Base-by-base conservation (phyloP, 2,888 invertebrate species). In the Drosophila mettleri region DNA sequence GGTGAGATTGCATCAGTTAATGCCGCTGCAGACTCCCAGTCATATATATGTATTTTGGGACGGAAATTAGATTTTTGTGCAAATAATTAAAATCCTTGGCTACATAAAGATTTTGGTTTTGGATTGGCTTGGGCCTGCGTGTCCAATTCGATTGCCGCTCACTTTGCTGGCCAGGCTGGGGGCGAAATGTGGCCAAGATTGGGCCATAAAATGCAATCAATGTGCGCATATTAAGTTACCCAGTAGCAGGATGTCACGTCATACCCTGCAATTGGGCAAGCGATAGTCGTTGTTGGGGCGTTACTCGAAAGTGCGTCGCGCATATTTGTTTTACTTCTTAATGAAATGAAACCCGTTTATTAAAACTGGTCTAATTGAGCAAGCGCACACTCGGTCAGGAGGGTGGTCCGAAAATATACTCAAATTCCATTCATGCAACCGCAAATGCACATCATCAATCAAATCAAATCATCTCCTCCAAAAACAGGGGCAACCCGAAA, bases 41-140 rank as follows among this genome's bases (percentile, higher is more conserved):
- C 29, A 45, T 45, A 61, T 68, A 51, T 61, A 36, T 38, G 58
- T 66, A 49, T n/a, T 65, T 54, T 38, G 55, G 76, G 69, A 77
- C 83, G 83, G 88, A 84, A 88, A 84, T 84, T 77, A 77, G 77
- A 80, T 88, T 88, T 88, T 68, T 67, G 75, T 51, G 58, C 43
- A 72, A 81, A 74, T 88, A 84, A 84, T 84, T 86, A 84, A 88
- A 88, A 86, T 88, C 88, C 88, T 82, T 68, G 58, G 61, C 53
- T 45, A 49, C 33, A 49, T 34, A 34, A 22, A 16, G 6, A 20
- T 57, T 60, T 46, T 36, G 31, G 22, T 2, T 20, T 16, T 53
- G 31, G n/a, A 2, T 45, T n/a, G n/a, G n/a, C n/a, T 31, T 54
- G 29, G 48, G 31, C 33, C 31, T 69, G 69, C 69, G 55, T 55